These are phyloP conservation scores for Zosterops hypoxanthus DNA, from an alignment of 2,113 vertebrate species.

Conservation along the genomic window DNA sequence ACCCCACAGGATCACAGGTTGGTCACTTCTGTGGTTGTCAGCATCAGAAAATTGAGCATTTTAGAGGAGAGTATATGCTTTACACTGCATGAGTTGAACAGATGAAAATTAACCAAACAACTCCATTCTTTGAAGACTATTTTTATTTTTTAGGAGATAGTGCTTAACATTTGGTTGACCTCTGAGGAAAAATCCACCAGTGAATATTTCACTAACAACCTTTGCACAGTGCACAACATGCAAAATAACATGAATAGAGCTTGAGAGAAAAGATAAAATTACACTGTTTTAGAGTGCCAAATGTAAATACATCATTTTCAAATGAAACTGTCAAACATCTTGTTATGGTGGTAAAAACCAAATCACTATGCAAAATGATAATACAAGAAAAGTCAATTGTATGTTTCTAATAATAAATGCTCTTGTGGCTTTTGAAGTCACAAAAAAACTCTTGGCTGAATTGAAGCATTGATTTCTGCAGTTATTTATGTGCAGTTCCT, in stretches of 20 bases:
- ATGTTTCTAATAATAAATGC: constrained; percentile 67
- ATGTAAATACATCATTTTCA: constrained; percentile 68
- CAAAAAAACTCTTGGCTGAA: constrained; percentile 57
- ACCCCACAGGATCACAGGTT: background rate
- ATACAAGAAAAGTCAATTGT: constrained; percentile 66
- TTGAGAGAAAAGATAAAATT: constrained; percentile 19
- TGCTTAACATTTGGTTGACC: background rate
- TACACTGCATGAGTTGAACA: background rate
- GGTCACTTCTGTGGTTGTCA: background rate
- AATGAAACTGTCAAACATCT: constrained; percentile 61
- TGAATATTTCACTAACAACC: background rate
- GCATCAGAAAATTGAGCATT: background rate
- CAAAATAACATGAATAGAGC: background rate
- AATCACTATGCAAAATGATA: constrained; percentile 56
- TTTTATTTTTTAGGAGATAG: background rate
- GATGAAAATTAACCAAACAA: background rate
- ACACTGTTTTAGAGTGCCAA: background rate
- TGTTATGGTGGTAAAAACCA: constrained; percentile 53
- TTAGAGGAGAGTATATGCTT: background rate
- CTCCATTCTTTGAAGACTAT: background rate
- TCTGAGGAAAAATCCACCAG: background rate
- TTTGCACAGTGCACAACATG: background rate
- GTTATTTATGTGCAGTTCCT: constrained; percentile 69
- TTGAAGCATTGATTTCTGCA: constrained; percentile 67
- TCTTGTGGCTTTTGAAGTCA: constrained; percentile 68